These are phyloP conservation scores for Lycaena phlaeas DNA, from an alignment of 2,888 invertebrate genomes.

Conservation along the genomic window DNA sequence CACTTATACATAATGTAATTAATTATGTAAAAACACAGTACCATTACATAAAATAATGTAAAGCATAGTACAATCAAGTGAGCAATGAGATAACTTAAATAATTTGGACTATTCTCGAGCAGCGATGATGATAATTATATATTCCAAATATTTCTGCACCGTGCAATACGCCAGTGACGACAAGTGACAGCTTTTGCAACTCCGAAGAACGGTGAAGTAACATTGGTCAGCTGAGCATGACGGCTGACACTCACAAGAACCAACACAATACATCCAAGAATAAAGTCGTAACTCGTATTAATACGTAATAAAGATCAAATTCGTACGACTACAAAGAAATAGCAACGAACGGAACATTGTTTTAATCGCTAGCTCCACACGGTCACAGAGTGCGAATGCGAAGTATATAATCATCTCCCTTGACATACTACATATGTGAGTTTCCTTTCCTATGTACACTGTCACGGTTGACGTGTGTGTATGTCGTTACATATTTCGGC, in stretches of 20 bases:
- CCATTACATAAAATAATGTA: too few species aligned
- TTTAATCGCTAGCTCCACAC: conserved; percentile 18
- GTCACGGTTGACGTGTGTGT: too few species aligned
- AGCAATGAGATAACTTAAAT: too few species aligned
- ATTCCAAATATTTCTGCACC: too few species aligned
- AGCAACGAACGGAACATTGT: conserved; percentile 14
- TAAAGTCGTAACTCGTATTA: conserved; percentile 3
- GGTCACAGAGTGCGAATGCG: conserved; percentile 22
- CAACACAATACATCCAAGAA: conserved; percentile 21
- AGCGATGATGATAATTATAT: too few species aligned
- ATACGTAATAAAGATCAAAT: conserved; percentile 9
- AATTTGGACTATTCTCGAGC: too few species aligned
- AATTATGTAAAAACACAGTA: too few species aligned
- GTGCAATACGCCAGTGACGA: conserved; percentile 10
- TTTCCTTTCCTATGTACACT: too few species aligned
- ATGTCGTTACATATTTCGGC: conserved; percentile 37
- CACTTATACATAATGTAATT: too few species aligned
- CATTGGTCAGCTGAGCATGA: conserved; percentile 44
- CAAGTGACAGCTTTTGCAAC: conserved; percentile 54
- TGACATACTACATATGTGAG: too few species aligned
- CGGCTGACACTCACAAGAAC: conserved; percentile 47
- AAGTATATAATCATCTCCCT: conserved; percentile 12
- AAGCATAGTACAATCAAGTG: too few species aligned
- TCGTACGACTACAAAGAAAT: not conserved
- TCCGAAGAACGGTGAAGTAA: conserved; percentile 49